Evolutionary conservation across 2,888 invertebrate genomes (phyloP).

Genomic region (Meteorus colon): DNA sequence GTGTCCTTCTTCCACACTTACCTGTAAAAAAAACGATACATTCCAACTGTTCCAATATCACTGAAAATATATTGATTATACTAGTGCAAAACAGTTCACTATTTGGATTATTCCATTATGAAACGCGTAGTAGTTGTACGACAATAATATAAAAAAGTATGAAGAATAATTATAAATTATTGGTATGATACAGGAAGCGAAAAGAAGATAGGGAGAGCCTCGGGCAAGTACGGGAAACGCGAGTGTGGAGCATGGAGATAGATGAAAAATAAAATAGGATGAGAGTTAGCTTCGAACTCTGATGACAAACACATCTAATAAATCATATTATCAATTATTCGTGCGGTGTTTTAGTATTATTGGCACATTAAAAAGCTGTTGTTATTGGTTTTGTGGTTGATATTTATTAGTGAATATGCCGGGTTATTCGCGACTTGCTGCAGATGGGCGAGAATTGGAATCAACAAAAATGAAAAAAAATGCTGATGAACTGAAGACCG

Average conservation of each 20-base stretch:
- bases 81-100: neutral
- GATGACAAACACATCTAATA: neutral
- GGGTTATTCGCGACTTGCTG: constrained; percentile 47
- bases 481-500: constrained; percentile 25
- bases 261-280: neutral
- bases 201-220: constrained; percentile 23
- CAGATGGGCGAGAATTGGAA: constrained; percentile 44
- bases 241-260: constrained; percentile 14
- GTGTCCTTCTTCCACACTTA: neutral
- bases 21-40: neutral
- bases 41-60: neutral
- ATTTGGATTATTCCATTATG: neutral
- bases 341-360: neutral
- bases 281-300: neutral
- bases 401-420: constrained; percentile 41
- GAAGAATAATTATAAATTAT: constrained; percentile 6
- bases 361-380: too few species aligned
- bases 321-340: neutral
- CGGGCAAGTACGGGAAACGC: neutral
- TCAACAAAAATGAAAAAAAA: constrained; percentile 41
- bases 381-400: neutral
- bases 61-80: neutral
- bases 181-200: constrained; percentile 26
- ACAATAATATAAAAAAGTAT: neutral
- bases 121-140: neutral